A percentile compares a stretch with the other conserved stretches of the same genome.
Conservation (phyloP, 2,113 vertebrate species). For the Cyphomyrus discorhynchus region DNA sequence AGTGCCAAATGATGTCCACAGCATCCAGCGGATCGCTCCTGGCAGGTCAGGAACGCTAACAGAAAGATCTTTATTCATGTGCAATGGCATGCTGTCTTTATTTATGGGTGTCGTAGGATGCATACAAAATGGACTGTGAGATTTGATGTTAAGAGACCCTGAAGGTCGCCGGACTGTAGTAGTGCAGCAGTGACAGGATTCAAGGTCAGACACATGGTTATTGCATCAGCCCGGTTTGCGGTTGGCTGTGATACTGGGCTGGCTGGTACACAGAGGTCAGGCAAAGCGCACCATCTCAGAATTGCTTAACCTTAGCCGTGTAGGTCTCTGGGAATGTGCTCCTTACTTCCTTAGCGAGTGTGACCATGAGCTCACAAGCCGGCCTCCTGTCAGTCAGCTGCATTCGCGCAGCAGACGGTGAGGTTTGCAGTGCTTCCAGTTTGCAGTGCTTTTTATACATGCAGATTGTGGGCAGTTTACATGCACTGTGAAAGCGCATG, state of each 20-base stretch:
- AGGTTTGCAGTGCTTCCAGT: not conserved
- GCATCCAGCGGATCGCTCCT: not conserved
- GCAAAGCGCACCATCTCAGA: not conserved
- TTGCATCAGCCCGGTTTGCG: slow-evolving; percentile 12
- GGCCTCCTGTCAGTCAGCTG: not conserved
- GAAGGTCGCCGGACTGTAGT: too few relatives aligned
- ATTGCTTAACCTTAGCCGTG: slow-evolving; percentile 26
- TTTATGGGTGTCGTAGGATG: slow-evolving; percentile 39
- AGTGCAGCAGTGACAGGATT: slow-evolving; percentile 34
- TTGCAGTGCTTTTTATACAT: not conserved
- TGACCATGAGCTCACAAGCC: not conserved
- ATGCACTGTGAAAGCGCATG: not conserved
- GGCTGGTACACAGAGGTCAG: slow-evolving; percentile 17
- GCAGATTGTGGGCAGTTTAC: not conserved
- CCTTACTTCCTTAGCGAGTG: not conserved
- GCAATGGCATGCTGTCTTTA: slow-evolving; percentile 49
- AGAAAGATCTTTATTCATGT: slow-evolving; percentile 39
- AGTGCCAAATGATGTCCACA: not conserved
- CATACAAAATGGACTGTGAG: slow-evolving; percentile 43
- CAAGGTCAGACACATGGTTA: slow-evolving; percentile 31
- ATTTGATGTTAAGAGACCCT: slow-evolving; percentile 36
- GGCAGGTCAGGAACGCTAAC: slow-evolving; percentile 36
- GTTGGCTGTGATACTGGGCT: slow-evolving; percentile 6
- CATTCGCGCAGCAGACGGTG: not conserved
- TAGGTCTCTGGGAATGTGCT: slow-evolving; percentile 12